phyloP scores from a whole-genome alignment of 1,140 invertebrate species.

The Ceratitis capitata region DNA sequence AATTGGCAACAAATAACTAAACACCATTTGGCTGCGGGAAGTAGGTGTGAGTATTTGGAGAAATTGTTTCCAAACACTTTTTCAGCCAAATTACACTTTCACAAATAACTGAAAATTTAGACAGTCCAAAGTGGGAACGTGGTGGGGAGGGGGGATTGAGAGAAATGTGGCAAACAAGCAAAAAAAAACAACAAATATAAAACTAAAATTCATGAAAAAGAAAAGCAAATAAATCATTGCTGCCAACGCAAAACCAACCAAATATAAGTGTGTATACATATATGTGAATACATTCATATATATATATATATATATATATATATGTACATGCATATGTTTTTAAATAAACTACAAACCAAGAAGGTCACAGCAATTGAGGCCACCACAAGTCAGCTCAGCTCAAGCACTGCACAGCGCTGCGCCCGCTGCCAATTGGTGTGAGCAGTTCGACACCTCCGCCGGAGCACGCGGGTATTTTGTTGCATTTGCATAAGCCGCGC shows the following conservation, averaged over 20 bases:
- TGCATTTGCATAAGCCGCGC: slow-evolving; percentile 15
- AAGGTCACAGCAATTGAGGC: slow-evolving; percentile 8
- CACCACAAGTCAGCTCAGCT: not conserved
- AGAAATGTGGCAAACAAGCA: no score
- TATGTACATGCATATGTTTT: no score
- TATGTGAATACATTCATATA: no score
- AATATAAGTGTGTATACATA: not conserved
- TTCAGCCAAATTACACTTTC: slow-evolving; percentile 34
- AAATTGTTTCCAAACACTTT: slow-evolving; percentile 2
- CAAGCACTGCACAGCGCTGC: no score
- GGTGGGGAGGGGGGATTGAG: no score
- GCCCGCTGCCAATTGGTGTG: not conserved
- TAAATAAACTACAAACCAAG: not conserved
- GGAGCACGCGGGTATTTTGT: not conserved
- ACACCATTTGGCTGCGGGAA: not conserved
- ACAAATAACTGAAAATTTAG: no score
- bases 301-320: not conserved
- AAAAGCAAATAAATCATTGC: slow-evolving; percentile 22
- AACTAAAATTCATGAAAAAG: not conserved
- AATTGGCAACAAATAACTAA: not conserved
- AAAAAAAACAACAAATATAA: not conserved
- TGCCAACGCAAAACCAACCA: not conserved
- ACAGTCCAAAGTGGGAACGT: no score
- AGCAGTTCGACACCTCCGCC: not conserved
- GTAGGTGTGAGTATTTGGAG: not conserved